A percentile compares a stretch with the other conserved stretches of the same genome.
These are phyloP conservation scores for Ctenochaetus hawaiiensis DNA, from an alignment of 2,797 vertebrate genomes.

Conservation along the genomic window DNA sequence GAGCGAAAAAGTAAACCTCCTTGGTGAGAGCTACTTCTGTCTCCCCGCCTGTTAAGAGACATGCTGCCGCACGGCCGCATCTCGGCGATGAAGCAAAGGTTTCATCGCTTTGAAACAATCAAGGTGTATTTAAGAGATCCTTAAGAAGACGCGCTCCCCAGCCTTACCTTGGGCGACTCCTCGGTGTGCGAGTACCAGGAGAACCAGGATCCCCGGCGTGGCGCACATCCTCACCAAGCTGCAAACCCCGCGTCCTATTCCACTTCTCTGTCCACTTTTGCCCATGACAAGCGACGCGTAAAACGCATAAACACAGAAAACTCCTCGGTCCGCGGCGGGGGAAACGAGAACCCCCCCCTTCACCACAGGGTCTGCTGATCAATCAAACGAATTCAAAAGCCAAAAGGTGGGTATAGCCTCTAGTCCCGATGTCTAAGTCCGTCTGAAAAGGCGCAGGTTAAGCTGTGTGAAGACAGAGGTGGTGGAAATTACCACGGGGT, in stretches of 20 bases:
- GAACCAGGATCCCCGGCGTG: slow-evolving; percentile 87
- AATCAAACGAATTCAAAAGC: slow-evolving; percentile 47
- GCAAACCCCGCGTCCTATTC: slow-evolving; percentile 84
- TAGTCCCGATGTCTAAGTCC: slow-evolving; percentile 56
- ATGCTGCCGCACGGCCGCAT: slow-evolving; percentile 19
- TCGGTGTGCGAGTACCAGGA: slow-evolving; percentile 86
- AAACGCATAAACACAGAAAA: slow-evolving; percentile 63
- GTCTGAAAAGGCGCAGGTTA: slow-evolving; percentile 47
- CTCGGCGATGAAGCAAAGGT: neutral
- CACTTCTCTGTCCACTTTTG: slow-evolving; percentile 89
- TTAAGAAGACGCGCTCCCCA: slow-evolving; percentile 25
- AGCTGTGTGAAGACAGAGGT: slow-evolving; percentile 45
- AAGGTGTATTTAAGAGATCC: slow-evolving; percentile 27
- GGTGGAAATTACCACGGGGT: slow-evolving; percentile 56
- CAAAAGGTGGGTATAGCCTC: slow-evolving; percentile 33
- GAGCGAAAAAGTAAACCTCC: slow-evolving; percentile 18
- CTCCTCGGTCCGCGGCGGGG: slow-evolving; percentile 64
- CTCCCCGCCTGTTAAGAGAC: slow-evolving; percentile 8
- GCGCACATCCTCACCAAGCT: slow-evolving; percentile 87
- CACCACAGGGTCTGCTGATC: slow-evolving; percentile 42
- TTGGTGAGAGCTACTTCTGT: slow-evolving; percentile 11
- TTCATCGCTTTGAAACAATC: slow-evolving; percentile 26
- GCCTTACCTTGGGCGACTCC: slow-evolving; percentile 90
- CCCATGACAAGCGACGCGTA: slow-evolving; percentile 84
- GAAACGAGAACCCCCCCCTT: slow-evolving; percentile 26